Evolutionary conservation across 2,797 vertebrate species (phyloP).

Genomic region (Galagoides demidoff): DNA sequence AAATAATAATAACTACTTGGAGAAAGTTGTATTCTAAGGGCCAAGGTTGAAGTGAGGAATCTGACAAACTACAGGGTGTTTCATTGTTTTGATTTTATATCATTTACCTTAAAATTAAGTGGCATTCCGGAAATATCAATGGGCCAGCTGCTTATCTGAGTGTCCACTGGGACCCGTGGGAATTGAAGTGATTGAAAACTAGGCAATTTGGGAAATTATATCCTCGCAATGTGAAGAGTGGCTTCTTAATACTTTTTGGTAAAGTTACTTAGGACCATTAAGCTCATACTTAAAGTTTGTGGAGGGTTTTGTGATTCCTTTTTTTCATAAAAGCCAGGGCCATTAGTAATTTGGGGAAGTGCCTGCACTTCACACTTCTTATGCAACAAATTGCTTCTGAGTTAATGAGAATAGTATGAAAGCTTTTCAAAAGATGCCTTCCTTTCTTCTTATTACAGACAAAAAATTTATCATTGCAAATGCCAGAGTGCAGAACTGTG

Average conservation of each 20-base stretch:
- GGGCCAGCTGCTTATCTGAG: slow-evolving; percentile 12
- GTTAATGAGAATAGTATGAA: slow-evolving; percentile 72
- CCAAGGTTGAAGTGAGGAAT: slow-evolving; percentile 54
- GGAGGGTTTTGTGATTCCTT: neutral
- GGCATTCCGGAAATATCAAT: slow-evolving; percentile 41
- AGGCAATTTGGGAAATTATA: slow-evolving; percentile 26
- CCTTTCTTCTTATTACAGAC: slow-evolving; percentile 90
- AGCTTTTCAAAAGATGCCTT: slow-evolving; percentile 83
- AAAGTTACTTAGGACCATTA: neutral
- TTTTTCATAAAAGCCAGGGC: neutral
- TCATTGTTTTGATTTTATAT: slow-evolving; percentile 49
- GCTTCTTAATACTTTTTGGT: slow-evolving; percentile 35
- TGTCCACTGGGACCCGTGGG: neutral
- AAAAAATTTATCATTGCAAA: slow-evolving; percentile 99
- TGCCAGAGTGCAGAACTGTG: slow-evolving; percentile 98
- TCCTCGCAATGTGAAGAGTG: slow-evolving; percentile 31
- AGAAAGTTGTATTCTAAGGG: slow-evolving; percentile 66
- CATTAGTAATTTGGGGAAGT: slow-evolving; percentile 48
- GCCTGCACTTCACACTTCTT: slow-evolving; percentile 41
- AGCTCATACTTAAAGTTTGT: slow-evolving; percentile 3
- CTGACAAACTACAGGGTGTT: neutral
- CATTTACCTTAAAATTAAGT: slow-evolving; percentile 47
- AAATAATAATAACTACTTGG: slow-evolving; percentile 60
- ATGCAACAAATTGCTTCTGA: slow-evolving; percentile 69
- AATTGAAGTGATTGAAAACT: slow-evolving; percentile 25